Evolutionary conservation across 2,888 invertebrate species (phyloP).

Genomic region (Acronicta aceris): DNA sequence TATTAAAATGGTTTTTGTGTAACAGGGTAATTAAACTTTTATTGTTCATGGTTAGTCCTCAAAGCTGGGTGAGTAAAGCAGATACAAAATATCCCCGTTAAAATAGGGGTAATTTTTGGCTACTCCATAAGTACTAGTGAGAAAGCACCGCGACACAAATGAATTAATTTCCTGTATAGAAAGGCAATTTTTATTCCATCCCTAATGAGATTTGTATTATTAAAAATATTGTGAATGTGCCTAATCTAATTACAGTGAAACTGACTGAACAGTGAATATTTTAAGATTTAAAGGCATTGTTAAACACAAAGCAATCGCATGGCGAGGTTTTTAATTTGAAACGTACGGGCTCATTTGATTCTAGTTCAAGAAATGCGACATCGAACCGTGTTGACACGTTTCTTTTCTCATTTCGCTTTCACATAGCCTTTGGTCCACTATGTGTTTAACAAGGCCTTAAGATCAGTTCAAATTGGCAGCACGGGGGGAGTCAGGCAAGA

Average conservation of each 20-base stretch:
- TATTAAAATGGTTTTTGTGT: no score
- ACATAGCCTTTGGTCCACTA: no score
- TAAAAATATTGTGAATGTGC: not conserved
- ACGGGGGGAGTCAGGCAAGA: not conserved
- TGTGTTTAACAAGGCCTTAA: no score
- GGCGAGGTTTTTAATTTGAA: no score
- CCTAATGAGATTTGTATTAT: not conserved
- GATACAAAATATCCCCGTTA: slow-evolving; percentile 38
- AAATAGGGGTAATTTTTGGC: slow-evolving; percentile 20
- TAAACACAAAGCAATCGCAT: no score
- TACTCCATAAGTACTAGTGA: slow-evolving; percentile 8
- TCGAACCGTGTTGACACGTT: no score
- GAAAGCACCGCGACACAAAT: slow-evolving; percentile 16
- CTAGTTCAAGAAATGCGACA: no score
- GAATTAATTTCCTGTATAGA: slow-evolving; percentile 7
- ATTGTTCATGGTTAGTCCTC: slow-evolving; percentile 18
- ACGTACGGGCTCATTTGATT: no score
- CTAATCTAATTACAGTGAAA: not conserved
- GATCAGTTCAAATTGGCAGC: not conserved
- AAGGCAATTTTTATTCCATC: slow-evolving; percentile 10
- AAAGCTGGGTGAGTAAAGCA: slow-evolving; percentile 19
- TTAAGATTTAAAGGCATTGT: not conserved
- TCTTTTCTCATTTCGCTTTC: no score
- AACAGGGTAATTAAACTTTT: no score
- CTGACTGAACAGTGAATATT: slow-evolving; percentile 5